Base-by-base conservation (phyloP, 2,113 vertebrate genomes). In the Myocastor coypus region DNA sequence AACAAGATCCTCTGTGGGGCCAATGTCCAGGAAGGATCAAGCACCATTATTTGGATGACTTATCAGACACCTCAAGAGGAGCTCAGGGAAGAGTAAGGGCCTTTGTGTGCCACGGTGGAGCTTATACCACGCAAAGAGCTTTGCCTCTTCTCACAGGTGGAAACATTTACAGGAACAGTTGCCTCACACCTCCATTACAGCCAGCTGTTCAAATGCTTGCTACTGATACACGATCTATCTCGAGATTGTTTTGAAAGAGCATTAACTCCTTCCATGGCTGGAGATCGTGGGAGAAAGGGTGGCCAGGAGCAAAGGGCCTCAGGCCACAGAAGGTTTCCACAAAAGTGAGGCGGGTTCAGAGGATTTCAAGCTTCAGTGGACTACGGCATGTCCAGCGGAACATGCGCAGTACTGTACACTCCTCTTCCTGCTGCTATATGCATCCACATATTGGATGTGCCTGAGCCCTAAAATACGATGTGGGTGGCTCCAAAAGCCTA, bases 371-470 rank as follows among this genome's bases (percentile, higher is more conserved):
- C 64, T 84, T 94, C 83, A 10, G 83, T 71, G 83, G 55, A 52
- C 57, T 55, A 92, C 93, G 97, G 92, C 77, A 95, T 71, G 92
- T 81, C 91, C 96, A 94, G 94, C 92, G 97, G 96, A 93, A 89
- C 92, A 97, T 61, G 81, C 61, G 96, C 71, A 87, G 66, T 16
- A 94, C 92, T 88, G 81, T 63, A 16, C 0, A 4, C 90, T 95
- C 50, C 55, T 96, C 91, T 97, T 89, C 83, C 75, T 85, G 66
- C 52, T 93, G 85, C 85, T 89, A 97, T 97, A 89, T 83, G 89
- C 63, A 92, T 68, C 28, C 28, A 64, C 10, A 1, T 83, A 94
- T 84, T 50, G 66, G 63, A 59, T 28, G 87, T 93, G 80, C 98
- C 97, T 96, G 92, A 94, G 85, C 61, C 59, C 71, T 90, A 63